Evolutionary conservation across 1,140 invertebrate species (phyloP).

Genomic region (Pomacea maculata): DNA sequence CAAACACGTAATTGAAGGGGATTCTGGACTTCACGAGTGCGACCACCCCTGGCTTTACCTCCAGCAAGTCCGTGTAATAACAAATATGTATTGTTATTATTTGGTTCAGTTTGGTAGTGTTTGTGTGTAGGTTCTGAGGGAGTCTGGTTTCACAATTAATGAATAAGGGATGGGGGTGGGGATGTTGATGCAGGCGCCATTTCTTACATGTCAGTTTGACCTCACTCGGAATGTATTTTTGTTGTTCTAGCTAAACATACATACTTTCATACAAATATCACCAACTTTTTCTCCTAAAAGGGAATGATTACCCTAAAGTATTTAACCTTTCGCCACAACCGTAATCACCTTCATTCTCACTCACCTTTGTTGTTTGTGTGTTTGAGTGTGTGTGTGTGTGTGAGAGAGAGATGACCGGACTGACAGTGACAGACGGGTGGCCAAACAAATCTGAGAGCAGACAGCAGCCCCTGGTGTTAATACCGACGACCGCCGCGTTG

Average conservation of each 20-base stretch:
- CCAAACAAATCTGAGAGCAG: neutral
- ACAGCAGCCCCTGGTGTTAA: neutral
- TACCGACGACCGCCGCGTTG: neutral
- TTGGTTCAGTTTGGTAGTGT: neutral
- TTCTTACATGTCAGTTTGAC: too few relatives aligned
- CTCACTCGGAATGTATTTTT: neutral
- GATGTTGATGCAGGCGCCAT: too few relatives aligned
- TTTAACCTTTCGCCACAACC: neutral
- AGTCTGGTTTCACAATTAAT: neutral
- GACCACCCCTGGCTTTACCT: too few relatives aligned
- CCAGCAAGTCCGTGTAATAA: neutral
- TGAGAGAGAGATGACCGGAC: neutral
- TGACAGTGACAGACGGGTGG: constrained; percentile 4
- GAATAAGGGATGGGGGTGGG: too few relatives aligned
- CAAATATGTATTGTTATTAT: neutral
- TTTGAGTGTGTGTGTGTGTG: constrained; percentile 7
- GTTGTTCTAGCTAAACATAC: neutral
- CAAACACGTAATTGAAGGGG: neutral
- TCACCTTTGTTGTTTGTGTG: neutral
- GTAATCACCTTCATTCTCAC: neutral
- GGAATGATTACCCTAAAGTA: too few relatives aligned
- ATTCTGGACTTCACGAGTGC: too few relatives aligned
- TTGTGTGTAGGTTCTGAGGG: neutral
- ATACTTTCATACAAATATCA: neutral
- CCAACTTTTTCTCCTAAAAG: neutral